Evolutionary conservation across 2,113 vertebrate genomes (phyloP).

Genomic region (Callipepla californica): DNA sequence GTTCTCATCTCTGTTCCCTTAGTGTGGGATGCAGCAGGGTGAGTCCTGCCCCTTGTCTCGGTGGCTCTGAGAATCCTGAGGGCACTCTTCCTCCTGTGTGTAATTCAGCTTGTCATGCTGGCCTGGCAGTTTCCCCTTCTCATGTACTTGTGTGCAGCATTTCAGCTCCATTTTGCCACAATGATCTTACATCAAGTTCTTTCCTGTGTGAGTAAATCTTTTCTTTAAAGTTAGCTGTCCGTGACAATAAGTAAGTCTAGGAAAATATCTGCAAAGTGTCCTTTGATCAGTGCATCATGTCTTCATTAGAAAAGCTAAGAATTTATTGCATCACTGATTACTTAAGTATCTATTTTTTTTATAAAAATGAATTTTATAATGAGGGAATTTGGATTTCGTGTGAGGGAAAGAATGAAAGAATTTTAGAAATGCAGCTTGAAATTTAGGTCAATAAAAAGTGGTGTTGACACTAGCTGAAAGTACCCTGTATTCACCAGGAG

Average conservation of each 20-base stretch:
- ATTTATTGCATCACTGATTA: neutral
- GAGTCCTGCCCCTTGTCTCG: neutral
- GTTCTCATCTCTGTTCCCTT: neutral
- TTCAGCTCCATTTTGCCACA: fast-evolving
- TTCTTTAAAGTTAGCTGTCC: neutral
- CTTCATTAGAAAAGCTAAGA: neutral
- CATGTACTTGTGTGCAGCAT: neutral
- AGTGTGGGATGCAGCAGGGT: neutral
- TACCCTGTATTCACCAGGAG: slow-evolving; percentile 19
- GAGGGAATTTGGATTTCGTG: neutral
- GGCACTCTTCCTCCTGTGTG: neutral
- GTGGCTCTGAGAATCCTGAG: neutral
- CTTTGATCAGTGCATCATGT: neutral
- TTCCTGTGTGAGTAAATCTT: neutral
- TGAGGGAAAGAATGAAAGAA: neutral
- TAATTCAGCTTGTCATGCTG: neutral
- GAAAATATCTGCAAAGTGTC: neutral
- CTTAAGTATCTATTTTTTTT: neutral
- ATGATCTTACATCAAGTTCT: neutral
- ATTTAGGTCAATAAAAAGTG: neutral
- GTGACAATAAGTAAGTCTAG: neutral
- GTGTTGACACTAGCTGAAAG: neutral
- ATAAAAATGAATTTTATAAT: neutral
- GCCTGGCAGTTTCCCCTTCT: neutral
- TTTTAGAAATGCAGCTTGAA: neutral